Conservation (phyloP, 2,113 vertebrate genomes). For the Porphyrio hochstetteri region DNA sequence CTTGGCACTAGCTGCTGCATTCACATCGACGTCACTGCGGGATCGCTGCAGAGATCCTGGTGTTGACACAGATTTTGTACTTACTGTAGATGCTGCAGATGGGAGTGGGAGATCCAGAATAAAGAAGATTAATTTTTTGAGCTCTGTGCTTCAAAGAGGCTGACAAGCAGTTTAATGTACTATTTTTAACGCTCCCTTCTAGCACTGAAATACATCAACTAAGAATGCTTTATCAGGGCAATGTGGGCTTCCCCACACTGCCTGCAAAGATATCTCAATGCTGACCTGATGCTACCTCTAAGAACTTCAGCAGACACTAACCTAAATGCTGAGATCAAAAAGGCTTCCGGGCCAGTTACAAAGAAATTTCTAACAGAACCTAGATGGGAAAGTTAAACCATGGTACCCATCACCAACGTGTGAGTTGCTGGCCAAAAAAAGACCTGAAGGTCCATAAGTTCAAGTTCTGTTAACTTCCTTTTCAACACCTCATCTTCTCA, state of each 20-base stretch:
- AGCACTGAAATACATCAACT: conserved; percentile 9
- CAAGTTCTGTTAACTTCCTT: not conserved
- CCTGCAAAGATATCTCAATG: conserved; percentile 35
- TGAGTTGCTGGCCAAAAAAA: conserved; percentile 12
- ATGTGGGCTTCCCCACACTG: conserved; percentile 18
- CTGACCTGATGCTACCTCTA: not conserved
- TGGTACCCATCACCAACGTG: not conserved
- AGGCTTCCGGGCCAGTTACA: not conserved
- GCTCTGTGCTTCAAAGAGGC: conserved; percentile 42
- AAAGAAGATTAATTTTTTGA: conserved; percentile 66
- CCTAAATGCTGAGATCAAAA: conserved; percentile 20
- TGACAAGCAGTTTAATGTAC: conserved; percentile 59
- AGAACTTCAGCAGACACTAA: not conserved
- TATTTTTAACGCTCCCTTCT: conserved; percentile 48
- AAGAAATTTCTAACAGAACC: not conserved
- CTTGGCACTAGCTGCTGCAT: conserved; percentile 95
- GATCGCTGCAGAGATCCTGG: conserved; percentile 94
- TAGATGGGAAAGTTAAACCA: not conserved
- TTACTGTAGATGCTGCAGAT: conserved; percentile 85
- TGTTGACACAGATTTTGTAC: conserved; percentile 82
- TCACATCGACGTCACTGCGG: conserved; percentile 96
- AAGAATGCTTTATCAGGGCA: conserved; percentile 25
- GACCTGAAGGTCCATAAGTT: conserved; percentile 20
- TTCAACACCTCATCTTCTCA: conserved; percentile 26
- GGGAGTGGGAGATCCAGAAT: conserved; percentile 52